Evolutionary conservation across 2,888 invertebrate species (phyloP).

Genomic region (Caenorhabditis becei): DNA sequence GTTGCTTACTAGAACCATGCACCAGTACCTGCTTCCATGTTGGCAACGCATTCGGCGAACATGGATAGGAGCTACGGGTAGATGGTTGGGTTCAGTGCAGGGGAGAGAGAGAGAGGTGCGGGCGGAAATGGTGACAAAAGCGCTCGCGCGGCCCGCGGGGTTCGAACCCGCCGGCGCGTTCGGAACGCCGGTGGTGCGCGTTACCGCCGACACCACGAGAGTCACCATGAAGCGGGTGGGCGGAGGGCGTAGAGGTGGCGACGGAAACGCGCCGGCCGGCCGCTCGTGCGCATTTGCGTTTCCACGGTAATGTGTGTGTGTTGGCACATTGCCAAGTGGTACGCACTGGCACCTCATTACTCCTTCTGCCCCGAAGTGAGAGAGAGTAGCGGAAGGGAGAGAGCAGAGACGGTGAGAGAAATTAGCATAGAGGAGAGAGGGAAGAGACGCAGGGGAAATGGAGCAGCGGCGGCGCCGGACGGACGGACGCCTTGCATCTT

Average conservation of each 20-base stretch:
- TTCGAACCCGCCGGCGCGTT: slow-evolving; percentile 14
- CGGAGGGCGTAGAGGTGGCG: slow-evolving; percentile 26
- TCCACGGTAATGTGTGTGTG: slow-evolving; percentile 6
- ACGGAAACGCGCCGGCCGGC: neutral
- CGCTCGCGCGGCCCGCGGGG: slow-evolving; percentile 12
- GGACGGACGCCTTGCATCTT: neutral
- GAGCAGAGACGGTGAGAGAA: slow-evolving; percentile 10
- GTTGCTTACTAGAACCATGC: slow-evolving; percentile 26
- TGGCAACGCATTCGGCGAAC: slow-evolving; percentile 29
- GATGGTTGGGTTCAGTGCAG: slow-evolving; percentile 26
- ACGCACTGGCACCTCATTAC: neutral
- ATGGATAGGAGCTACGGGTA: slow-evolving; percentile 68
- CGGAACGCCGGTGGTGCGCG: slow-evolving; percentile 17
- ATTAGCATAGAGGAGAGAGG: slow-evolving; percentile 16
- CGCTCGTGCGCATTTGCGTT: neutral
- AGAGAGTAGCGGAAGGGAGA: slow-evolving; percentile 19
- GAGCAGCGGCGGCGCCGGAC: neutral
- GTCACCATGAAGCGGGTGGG: slow-evolving; percentile 35
- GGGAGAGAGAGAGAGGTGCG: slow-evolving; percentile 1
- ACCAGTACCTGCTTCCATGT: slow-evolving; percentile 63
- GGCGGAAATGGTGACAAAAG: slow-evolving; percentile 27
- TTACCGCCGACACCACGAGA: slow-evolving; percentile 50
- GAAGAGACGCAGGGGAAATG: slow-evolving; percentile 5
- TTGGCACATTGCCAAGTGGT: slow-evolving; percentile 31
- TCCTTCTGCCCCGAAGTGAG: neutral